Evolutionary conservation across 2,113 vertebrate genomes (phyloP), one percentile per base, ranked within the genome.

Genomic region (Hipposideros armiger): DNA sequence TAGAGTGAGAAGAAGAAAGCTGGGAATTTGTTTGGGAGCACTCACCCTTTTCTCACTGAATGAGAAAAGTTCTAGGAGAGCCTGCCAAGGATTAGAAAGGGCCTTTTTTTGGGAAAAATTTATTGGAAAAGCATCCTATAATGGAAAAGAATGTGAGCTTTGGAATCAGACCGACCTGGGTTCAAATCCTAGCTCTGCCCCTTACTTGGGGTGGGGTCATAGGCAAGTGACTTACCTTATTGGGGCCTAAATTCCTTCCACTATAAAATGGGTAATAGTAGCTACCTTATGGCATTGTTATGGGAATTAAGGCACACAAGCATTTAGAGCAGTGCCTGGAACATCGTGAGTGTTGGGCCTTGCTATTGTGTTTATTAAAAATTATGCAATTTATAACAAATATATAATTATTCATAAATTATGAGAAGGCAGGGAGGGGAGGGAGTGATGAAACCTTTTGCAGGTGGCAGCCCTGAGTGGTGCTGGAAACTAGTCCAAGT

Each of bases 151-250:
- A 86, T 73, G 52, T 86, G 64, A 56, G 20, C 67, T 66, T 56
- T 70, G 56, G 73, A 84, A 67, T 93, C 54, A 84, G 72, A 72
- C 58, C 83, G 76, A 11, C 45, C 45, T 58, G 30, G 26, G 72
- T 93, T 95, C 85, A 85, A 90, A 94, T 96, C 95, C 73, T 42
- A 95, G 15, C 11, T 94, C 76, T 85, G 40, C 30, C 19, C 24
- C 47, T 97, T 85, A 30, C 47, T 91, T 66, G 24, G 40, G 30
- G 42, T 72, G 54, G 20, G 19, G 85, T 72, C 5, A 15, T 9
- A 84, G 90, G 28, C 28, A 81, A 32, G 19, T 64, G 32, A 40
- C 80, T 74, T 67, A 54, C 54, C 64, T 91, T 22, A 7, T 52
- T 17, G n/a, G 36, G 47, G 45, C 62, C 87, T 78, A 70, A 85